Conservation (phyloP, 1,140 invertebrate genomes). For the Trypoxylus dichotomus region DNA sequence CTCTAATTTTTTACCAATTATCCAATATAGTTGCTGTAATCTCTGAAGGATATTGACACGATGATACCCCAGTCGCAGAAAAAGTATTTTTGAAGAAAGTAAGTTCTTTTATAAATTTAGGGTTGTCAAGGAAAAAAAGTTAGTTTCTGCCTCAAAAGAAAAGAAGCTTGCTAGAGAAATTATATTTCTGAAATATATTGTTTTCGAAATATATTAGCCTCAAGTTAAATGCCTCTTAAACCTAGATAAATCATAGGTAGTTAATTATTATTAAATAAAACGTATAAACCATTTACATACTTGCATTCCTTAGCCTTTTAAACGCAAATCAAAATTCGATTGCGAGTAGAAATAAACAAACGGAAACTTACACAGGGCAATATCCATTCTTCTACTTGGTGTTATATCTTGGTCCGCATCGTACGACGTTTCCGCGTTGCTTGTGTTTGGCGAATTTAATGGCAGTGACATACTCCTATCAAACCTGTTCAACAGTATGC, state of each 20-base stretch:
- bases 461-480: constrained; percentile 71
- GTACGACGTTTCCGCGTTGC: constrained; percentile 55
- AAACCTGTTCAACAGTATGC: constrained; percentile 54
- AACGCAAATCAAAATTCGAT: background rate
- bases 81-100: too few species aligned
- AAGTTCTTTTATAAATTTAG: too few species aligned
- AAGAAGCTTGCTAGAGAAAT: too few species aligned
- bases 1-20: too few species aligned
- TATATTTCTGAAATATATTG: too few species aligned
- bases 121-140: too few species aligned
- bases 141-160: too few species aligned
- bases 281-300: background rate
- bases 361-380: constrained; percentile 68
- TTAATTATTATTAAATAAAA: too few species aligned
- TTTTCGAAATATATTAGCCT: too few species aligned
- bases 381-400: constrained; percentile 64
- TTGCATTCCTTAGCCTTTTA: background rate
- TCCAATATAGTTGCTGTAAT: too few species aligned
- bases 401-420: constrained; percentile 52
- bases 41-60: too few species aligned
- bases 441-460: constrained; percentile 51
- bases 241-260: background rate
- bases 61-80: too few species aligned
- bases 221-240: background rate
- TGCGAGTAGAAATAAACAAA: background rate